Conservation (phyloP, 1,140 invertebrate genomes). For the Vanessa atalanta region DNA sequence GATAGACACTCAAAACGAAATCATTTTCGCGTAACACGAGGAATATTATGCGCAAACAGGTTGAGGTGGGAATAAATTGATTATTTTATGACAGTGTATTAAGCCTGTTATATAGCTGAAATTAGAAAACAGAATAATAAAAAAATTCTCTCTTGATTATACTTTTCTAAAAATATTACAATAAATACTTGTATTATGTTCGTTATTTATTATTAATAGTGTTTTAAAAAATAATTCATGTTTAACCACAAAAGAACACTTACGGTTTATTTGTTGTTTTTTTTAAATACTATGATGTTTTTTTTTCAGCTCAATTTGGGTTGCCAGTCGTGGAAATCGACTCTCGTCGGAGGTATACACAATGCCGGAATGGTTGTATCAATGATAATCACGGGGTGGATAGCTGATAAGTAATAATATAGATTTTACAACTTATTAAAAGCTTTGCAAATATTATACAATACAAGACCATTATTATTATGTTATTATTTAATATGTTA, state of each 20-base stretch:
- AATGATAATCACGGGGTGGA: conserved; percentile 62
- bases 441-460: too few relatives aligned
- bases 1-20: neutral
- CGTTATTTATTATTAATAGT: too few relatives aligned
- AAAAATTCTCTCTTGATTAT: too few relatives aligned
- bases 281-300: neutral
- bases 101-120: too few relatives aligned
- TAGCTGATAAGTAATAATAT: conserved; percentile 58
- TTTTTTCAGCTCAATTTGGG: conserved; percentile 61
- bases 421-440: neutral
- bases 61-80: neutral
- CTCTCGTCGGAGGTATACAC: conserved; percentile 61
- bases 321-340: conserved; percentile 63
- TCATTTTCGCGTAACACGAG: neutral
- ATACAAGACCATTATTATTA: too few relatives aligned
- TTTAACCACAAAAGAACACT: too few relatives aligned
- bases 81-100: too few relatives aligned
- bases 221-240: too few relatives aligned
- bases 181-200: too few relatives aligned
- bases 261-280: too few relatives aligned
- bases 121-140: too few relatives aligned
- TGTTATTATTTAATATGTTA: neutral
- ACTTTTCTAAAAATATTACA: too few relatives aligned
- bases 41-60: neutral
- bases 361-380: conserved; percentile 71